These are phyloP conservation scores for Tyrophagus putrescentiae DNA, from an alignment of 1,140 invertebrate species.

Conservation along the genomic window DNA sequence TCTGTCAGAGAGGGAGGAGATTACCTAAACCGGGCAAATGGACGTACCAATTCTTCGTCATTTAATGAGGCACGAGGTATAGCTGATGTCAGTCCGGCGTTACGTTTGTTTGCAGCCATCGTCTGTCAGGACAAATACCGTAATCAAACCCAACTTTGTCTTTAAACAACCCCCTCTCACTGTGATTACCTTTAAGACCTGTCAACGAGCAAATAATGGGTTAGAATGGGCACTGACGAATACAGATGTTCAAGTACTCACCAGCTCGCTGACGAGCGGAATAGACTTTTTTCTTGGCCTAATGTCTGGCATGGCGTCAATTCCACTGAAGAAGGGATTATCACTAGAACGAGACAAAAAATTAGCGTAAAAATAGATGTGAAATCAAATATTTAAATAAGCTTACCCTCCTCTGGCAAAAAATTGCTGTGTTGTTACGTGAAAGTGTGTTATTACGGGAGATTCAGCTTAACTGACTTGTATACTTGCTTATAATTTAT, in stretches of 20 bases:
- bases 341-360: constrained; percentile 46
- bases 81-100: constrained; percentile 83
- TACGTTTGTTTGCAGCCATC: constrained; percentile 92
- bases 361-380: neutral
- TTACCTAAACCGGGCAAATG: neutral
- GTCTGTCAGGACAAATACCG: constrained; percentile 49
- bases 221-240: constrained; percentile 2
- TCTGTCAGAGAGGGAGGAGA: constrained; percentile 18
- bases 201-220: constrained; percentile 14
- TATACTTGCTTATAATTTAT: neutral
- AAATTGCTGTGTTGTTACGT: no score
- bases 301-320: constrained; percentile 99
- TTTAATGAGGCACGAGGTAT: constrained; percentile 87
- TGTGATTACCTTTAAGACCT: constrained; percentile 8
- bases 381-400: neutral
- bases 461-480: neutral
- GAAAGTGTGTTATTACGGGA: neutral
- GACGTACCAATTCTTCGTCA: constrained; percentile 90
- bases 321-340: constrained; percentile 98
- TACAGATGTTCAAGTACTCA: constrained; percentile 17
- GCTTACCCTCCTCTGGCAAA: neutral
- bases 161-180: neutral
- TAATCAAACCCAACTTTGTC: neutral
- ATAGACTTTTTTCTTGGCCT: constrained; percentile 88
- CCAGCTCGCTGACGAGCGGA: constrained; percentile 93